These are phyloP conservation scores for Congeria kusceri DNA, from an alignment of 2,888 invertebrate species.

Conservation along the genomic window DNA sequence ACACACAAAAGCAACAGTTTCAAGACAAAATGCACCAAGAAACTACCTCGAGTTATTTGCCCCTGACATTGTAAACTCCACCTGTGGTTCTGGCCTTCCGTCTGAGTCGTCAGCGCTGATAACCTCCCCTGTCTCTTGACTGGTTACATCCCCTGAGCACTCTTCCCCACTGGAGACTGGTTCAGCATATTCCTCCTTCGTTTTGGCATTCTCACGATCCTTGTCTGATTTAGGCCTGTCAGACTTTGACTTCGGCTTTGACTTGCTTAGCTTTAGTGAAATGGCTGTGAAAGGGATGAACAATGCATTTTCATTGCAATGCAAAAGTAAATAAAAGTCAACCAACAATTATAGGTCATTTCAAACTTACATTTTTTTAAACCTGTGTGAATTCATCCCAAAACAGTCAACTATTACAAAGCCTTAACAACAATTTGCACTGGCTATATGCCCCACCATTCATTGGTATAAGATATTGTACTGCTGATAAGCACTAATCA, in stretches of 20 bases:
- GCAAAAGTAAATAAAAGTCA: too few relatives aligned
- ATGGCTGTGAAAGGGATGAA: background rate
- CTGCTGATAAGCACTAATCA: too few relatives aligned
- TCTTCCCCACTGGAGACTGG: slow-evolving; percentile 12
- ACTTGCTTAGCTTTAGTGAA: slow-evolving; percentile 18
- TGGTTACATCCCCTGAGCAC: slow-evolving; percentile 18
- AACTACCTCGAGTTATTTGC: slow-evolving; percentile 40
- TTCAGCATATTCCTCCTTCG: slow-evolving; percentile 44
- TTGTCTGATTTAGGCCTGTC: slow-evolving; percentile 52
- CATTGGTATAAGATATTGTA: too few relatives aligned
- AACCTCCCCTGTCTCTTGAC: slow-evolving; percentile 7
- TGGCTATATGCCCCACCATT: too few relatives aligned
- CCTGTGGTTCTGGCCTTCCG: slow-evolving; percentile 33
- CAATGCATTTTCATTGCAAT: too few relatives aligned
- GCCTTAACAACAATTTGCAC: too few relatives aligned
- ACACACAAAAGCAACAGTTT: too few relatives aligned
- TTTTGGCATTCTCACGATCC: slow-evolving; percentile 48
- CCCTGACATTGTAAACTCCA: slow-evolving; percentile 53
- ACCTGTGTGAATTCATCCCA: too few relatives aligned
- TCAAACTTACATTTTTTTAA: too few relatives aligned
- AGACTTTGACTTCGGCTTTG: slow-evolving; percentile 1
- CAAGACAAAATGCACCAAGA: too few relatives aligned
- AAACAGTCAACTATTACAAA: too few relatives aligned
- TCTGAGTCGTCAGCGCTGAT: slow-evolving; percentile 3
- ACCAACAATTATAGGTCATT: too few relatives aligned